A percentile compares a stretch with the other conserved stretches of the same genome.
Conservation (phyloP, 1,140 invertebrate species). For the Caenorhabditis tropicalis region DNA sequence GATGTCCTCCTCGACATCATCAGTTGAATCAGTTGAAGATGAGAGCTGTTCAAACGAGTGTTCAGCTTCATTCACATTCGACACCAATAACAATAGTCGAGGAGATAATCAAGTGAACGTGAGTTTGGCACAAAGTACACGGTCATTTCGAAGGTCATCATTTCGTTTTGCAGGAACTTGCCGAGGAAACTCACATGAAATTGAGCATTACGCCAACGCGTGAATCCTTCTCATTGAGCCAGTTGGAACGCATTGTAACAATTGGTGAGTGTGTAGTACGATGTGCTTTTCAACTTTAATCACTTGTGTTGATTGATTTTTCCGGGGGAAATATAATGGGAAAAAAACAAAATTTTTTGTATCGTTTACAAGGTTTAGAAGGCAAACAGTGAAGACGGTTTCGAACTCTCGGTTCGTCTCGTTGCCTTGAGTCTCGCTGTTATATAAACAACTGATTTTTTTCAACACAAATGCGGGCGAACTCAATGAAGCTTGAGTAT, state of each 20-base stretch:
- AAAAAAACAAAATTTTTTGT: neutral
- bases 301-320: neutral
- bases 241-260: constrained; percentile 37
- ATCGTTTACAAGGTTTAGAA: constrained; percentile 32
- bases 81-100: constrained; percentile 51
- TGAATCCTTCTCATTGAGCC: constrained; percentile 31
- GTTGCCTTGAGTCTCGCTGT: neutral
- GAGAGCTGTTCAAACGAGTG: constrained; percentile 28
- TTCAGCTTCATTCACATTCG: constrained; percentile 52
- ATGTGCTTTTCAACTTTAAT: neutral
- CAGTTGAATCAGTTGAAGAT: constrained; percentile 49
- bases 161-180: neutral
- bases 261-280: neutral
- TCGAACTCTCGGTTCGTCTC: neutral
- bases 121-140: neutral
- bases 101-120: neutral
- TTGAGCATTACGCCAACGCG: constrained; percentile 31
- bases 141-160: neutral
- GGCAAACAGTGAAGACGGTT: constrained; percentile 5
- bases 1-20: constrained; percentile 50
- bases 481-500: constrained; percentile 30
- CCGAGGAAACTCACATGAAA: constrained; percentile 41
- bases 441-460: constrained; percentile 45
- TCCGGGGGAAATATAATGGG: neutral
- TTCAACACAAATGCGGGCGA: constrained; percentile 28